A percentile compares a stretch with the other conserved stretches of the same genome.
These are phyloP conservation scores for Ophion costatus DNA, from an alignment of 2,888 invertebrate species.

Conservation along the genomic window DNA sequence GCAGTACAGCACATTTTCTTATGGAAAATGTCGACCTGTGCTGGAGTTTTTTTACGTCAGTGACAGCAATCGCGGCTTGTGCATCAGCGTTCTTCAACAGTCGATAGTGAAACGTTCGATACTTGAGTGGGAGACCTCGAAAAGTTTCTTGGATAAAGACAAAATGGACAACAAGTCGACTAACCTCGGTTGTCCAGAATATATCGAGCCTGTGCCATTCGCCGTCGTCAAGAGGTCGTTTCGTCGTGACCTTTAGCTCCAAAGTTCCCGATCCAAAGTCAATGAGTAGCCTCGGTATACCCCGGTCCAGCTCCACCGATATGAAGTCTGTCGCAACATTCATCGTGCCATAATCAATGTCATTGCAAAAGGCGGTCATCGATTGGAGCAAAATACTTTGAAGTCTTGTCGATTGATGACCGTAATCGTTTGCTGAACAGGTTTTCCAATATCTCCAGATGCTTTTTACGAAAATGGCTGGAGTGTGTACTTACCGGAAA, in stretches of 20 bases:
- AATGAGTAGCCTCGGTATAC: conserved; percentile 94
- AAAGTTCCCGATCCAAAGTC: conserved; percentile 98
- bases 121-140: background rate
- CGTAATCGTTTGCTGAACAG: no score
- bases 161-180: background rate
- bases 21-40: no score
- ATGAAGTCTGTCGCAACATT: conserved; percentile 90
- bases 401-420: no score
- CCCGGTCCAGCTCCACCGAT: conserved; percentile 95
- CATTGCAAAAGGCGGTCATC: background rate
- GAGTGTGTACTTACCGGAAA: conserved; percentile 85
- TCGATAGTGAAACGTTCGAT: background rate
- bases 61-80: no score
- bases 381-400: background rate
- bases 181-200: conserved; percentile 95
- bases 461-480: background rate
- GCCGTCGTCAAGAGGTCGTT: conserved; percentile 95
- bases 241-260: conserved; percentile 93
- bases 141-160: no score
- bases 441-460: no score
- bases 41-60: no score
- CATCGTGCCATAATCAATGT: background rate
- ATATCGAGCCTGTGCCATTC: conserved; percentile 99
- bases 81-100: no score
- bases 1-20: no score